Evolutionary conservation across 2,888 invertebrate genomes (phyloP).

Genomic region (Drepana falcataria): DNA sequence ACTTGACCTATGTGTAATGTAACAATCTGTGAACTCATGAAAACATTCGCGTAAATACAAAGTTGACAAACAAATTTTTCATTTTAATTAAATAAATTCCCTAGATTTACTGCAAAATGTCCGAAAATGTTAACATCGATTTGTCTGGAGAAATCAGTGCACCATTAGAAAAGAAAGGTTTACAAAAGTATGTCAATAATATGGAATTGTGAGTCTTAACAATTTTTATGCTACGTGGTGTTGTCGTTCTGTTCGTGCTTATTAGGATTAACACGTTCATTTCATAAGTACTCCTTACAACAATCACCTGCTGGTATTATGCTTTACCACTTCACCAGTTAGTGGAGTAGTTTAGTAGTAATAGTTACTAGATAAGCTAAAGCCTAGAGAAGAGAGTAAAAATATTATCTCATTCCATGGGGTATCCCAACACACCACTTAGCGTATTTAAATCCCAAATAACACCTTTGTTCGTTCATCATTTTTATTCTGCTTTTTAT

Average conservation of each 20-base stretch:
- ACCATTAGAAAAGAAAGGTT: slow-evolving; percentile 62
- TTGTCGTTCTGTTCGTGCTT: slow-evolving; percentile 18
- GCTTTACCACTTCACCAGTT: background rate
- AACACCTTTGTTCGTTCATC: too few species aligned
- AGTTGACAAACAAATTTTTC: slow-evolving; percentile 1
- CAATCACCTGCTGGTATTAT: background rate
- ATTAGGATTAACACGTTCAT: slow-evolving; percentile 4
- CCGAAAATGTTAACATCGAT: slow-evolving; percentile 70
- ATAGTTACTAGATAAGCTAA: too few species aligned
- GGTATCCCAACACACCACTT: background rate
- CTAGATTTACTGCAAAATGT: slow-evolving; percentile 38
- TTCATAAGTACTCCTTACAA: background rate
- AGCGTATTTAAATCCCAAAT: background rate
- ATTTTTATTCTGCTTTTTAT: too few species aligned
- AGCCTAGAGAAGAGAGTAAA: too few species aligned
- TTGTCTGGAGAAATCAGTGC: slow-evolving; percentile 71
- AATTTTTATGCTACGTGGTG: slow-evolving; percentile 45
- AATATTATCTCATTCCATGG: too few species aligned
- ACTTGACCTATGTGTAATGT: too few species aligned
- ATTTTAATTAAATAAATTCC: background rate
- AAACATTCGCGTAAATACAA: too few species aligned
- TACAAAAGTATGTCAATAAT: slow-evolving; percentile 76
- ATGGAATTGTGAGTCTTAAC: slow-evolving; percentile 68
- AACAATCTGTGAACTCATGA: too few species aligned
- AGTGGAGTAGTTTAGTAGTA: too few species aligned